phyloP scores from a whole-genome alignment of 2,113 vertebrate genomes.

The Myiopsitta monachus region DNA sequence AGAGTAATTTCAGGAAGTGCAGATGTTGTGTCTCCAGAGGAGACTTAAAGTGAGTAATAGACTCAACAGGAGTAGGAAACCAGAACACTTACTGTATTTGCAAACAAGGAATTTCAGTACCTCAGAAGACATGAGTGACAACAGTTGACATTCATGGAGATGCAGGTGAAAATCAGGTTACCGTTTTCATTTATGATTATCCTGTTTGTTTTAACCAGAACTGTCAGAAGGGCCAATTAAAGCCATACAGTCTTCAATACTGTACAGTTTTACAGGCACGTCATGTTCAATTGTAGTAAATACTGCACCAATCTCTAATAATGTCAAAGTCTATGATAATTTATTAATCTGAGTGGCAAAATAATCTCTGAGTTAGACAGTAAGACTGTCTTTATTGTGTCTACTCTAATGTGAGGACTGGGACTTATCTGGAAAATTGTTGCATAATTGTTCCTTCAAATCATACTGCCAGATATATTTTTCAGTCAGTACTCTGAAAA shows the following conservation, averaged over 20 bases:
- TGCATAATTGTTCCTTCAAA: neutral
- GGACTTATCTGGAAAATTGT: neutral
- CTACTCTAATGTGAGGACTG: neutral
- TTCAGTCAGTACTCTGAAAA: neutral
- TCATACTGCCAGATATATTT: neutral
- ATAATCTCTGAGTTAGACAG: neutral
- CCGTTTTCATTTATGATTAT: neutral
- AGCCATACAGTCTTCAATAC: neutral
- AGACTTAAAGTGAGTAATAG: neutral
- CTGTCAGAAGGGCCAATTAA: neutral
- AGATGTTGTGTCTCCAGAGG: neutral
- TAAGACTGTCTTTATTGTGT: neutral
- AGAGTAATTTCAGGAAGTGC: neutral
- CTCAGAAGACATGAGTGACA: neutral
- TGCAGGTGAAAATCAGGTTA: neutral
- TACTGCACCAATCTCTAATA: neutral
- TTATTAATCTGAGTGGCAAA: neutral
- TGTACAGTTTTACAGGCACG: neutral
- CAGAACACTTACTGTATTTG: fast-evolving
- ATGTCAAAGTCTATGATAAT: neutral
- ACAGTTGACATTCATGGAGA: neutral
- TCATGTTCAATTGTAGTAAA: neutral
- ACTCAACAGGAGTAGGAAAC: neutral
- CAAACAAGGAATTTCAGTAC: neutral
- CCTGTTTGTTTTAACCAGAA: neutral